Evolutionary conservation across 2,888 invertebrate genomes (phyloP), one percentile per base, ranked within the genome.

Genomic region (Anticlea derivata): DNA sequence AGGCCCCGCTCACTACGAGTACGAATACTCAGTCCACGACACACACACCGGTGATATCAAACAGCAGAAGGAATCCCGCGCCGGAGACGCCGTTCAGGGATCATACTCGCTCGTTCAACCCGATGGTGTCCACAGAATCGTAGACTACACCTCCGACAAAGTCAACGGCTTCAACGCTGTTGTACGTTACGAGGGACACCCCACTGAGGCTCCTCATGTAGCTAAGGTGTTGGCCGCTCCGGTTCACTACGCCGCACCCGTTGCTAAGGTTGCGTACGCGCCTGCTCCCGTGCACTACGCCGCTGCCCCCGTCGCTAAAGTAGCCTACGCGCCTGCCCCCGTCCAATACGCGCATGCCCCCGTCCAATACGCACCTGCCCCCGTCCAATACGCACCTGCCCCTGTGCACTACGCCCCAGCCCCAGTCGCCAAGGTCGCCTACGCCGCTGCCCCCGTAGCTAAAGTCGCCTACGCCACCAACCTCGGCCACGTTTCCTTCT

Each of bases 41-140:
- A 65, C 70, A 1, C 82, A 83, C 66, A 83, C 71, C 66, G 89
- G 90, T 1, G 91, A 91, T 69, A 70, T 87, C 59, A 91, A 91
- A 68, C 76, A 87, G 60, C 90, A 90, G 73, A 78, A 86, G 61
- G 91, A 91, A 60, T 65, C 75, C 38, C 89, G 90, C 59, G 64
- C 70, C 55, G 89, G 89, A 2, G 86, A 91, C 65, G 72, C 66
- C 51, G 86, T 90, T 33, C 86, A 86, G 37, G 90, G 91, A 53
- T 85, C 80, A 20, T 90, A 91, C 79, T 87, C 90, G 2, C 79
- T 91, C n/a, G 73, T 91, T 27, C 90, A 91, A 53, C 88, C 89
- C 53, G 90, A 91, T 38, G 90, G 91, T 0, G 78, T 83, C 29
- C 78, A 73, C 63, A 83, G 90, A 57, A 80, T 89, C 54, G 90